Evolutionary conservation across 2,888 invertebrate genomes (phyloP), one percentile per base, ranked within the genome.

Genomic region (Pandemis cinnamomeana): DNA sequence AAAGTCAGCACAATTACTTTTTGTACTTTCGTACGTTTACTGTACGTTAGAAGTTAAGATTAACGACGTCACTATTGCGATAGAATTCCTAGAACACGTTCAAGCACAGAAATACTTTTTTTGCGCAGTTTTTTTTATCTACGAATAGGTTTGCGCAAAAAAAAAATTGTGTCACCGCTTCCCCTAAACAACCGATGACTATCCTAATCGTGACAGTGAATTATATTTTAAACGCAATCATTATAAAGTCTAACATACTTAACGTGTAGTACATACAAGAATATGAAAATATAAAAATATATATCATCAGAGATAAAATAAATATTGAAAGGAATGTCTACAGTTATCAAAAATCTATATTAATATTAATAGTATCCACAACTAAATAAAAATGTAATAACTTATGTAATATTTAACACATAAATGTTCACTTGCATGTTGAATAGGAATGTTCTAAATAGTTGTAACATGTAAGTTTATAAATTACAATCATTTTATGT

Each of bases 291-390:
- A 66, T 41, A 27, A 46, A 27, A 46, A 10, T 11, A 66, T 48
- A 46, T n/a, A 46, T 27, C 15, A 41, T 53, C 13, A 27, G 41
- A 61, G 41, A 71, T 53, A 13, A n/a, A 41, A 11, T 5, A 51
- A 15, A 46, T 46, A 62, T 13, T 41, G 27, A 53, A 61, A 10
- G 72, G 72, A 72, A 72, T 72, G 72, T 69, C 41, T 42, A 10
- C 48, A 64, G 20, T 72, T 58, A 27, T 44, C 44, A 44, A 46
- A 67, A 46, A 60, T 20, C 4, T 15, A n/a, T 51, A 58, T 20
- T 11, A 27, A 58, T 11, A 58, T 7, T 58, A 53, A 53, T 36
- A 15, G 13, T 15, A 36, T 66, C 8, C 8, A 53, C 27, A 36
- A 51, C 51, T 51, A 51, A 66, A 66, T 46, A 51, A 66, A 66